Evolutionary conservation across 2,113 vertebrate species (phyloP).

Genomic region (Lampris megalopsis): DNA sequence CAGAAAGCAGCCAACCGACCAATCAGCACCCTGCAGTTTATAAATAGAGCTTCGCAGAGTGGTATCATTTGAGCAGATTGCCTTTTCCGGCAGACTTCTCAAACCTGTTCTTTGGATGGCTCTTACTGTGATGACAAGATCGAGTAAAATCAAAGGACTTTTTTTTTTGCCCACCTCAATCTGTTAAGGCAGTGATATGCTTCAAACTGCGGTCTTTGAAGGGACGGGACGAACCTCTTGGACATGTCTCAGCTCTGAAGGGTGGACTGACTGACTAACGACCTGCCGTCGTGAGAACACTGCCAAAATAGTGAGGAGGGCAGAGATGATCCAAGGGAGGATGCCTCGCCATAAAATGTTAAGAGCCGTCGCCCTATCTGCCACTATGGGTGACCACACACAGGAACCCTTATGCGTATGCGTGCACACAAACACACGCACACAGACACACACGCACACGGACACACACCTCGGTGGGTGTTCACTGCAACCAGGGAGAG

Average conservation of each 20-base stretch:
- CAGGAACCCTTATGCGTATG: background rate
- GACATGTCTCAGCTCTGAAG: background rate
- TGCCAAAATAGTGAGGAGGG: background rate
- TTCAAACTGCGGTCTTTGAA: background rate
- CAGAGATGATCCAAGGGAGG: background rate
- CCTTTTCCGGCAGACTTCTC: slow-evolving; percentile 34
- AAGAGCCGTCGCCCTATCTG: slow-evolving; percentile 12
- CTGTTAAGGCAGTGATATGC: background rate
- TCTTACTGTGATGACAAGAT: background rate
- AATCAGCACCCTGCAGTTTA: slow-evolving; percentile 71
- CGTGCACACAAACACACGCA: slow-evolving; percentile 1
- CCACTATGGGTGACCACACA: slow-evolving; percentile 18
- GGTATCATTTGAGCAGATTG: slow-evolving; percentile 27
- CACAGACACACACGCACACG: slow-evolving; percentile 13
- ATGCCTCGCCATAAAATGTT: background rate
- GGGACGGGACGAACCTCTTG: background rate
- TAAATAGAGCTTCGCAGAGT: slow-evolving; percentile 73
- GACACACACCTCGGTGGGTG: slow-evolving; percentile 12
- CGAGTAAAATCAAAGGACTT: background rate
- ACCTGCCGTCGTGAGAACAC: background rate
- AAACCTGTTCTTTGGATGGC: slow-evolving; percentile 39
- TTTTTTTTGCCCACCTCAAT: background rate
- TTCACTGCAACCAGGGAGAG: slow-evolving; percentile 27
- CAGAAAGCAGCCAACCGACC: slow-evolving; percentile 40
- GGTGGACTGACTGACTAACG: background rate